Evolutionary conservation across 2,888 invertebrate species (phyloP).

Genomic region (Drosophila nigritarsus): DNA sequence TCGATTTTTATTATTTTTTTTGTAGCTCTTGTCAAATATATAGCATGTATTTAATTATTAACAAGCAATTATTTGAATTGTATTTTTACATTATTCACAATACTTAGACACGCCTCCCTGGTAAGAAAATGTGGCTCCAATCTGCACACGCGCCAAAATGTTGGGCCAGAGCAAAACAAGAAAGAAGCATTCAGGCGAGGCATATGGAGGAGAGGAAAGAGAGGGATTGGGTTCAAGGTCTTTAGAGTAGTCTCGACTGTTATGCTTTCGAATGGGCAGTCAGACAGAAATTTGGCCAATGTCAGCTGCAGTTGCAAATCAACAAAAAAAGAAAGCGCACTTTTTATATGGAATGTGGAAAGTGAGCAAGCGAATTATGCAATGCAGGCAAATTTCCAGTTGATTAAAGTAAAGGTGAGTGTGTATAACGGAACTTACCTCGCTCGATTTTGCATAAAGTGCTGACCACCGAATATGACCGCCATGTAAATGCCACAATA

Average conservation of each 20-base stretch:
- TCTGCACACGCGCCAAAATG: slow-evolving; percentile 27
- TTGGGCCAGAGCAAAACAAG: background rate
- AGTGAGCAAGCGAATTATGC: slow-evolving; percentile 41
- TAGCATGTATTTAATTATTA: background rate
- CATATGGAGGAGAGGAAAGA: background rate
- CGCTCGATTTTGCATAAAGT: slow-evolving; percentile 96
- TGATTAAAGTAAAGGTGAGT: slow-evolving; percentile 6
- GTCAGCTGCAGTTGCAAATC: slow-evolving; percentile 25
- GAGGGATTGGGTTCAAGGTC: slow-evolving; percentile 45
- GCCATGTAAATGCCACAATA: slow-evolving; percentile 95
- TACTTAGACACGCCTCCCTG: background rate
- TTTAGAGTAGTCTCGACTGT: slow-evolving; percentile 1
- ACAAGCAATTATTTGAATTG: background rate
- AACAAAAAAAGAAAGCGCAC: background rate
- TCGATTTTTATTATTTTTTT: too few relatives aligned
- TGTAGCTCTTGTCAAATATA: background rate
- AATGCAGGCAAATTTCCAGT: slow-evolving; percentile 41
- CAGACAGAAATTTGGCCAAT: slow-evolving; percentile 25
- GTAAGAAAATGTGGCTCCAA: background rate
- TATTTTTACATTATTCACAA: background rate
- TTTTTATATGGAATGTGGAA: background rate
- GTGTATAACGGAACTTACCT: slow-evolving; percentile 86
- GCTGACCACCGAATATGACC: slow-evolving; percentile 96
- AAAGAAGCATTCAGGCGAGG: slow-evolving; percentile 5
- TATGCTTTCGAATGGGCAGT: slow-evolving; percentile 3